Base-by-base conservation (phyloP, 1,140 invertebrate species). In the Heliconius himera region DNA sequence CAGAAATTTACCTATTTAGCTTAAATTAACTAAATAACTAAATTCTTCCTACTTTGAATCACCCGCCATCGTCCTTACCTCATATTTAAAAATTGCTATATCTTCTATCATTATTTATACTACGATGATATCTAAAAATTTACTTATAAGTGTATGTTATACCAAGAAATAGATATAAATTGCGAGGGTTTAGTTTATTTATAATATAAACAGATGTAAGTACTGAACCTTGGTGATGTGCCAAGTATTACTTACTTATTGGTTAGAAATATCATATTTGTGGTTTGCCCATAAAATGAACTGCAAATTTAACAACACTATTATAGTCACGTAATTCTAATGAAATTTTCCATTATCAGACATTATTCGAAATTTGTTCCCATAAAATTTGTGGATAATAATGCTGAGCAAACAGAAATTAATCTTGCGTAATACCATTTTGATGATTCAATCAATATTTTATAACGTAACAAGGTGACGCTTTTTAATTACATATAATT, bases 261-360 rank as follows among this genome's bases (percentile, higher is more conserved):
- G 73, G 56, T 74, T 54, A 72, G 73, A 36, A 74, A 79, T 66
- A 73, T 66, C n/a, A 79, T 73, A 79, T 79, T 79, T 70, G 78
- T 70, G 56, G 60, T 70, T 79, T 49, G n/a, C 3, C 9, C n/a
- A 60, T 22, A 3, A 60, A 8, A 60, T 60, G 13, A 60, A 60
- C 22, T 60, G 56, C 56, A 60, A 60, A 22, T 60, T 13, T 60
- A 26, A 26, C 56, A 3, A 60, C 0, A 60, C n/a, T 2, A 4
- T 60, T 60, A 11, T 60, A 22, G 56, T 60, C 56, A 60, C 56
- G 56, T 60, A 11, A 26, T 60, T 60, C 3, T 60, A 26, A 60
- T 26, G 56, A 22, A 60, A 0, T 60, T 60, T 60, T 22, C 5
- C 22, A 8, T 60, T 11, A 22, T 6, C 22, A 26, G 20, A 60